Conservation (phyloP, 1,140 invertebrate species). For the Riptortus pedestris region DNA sequence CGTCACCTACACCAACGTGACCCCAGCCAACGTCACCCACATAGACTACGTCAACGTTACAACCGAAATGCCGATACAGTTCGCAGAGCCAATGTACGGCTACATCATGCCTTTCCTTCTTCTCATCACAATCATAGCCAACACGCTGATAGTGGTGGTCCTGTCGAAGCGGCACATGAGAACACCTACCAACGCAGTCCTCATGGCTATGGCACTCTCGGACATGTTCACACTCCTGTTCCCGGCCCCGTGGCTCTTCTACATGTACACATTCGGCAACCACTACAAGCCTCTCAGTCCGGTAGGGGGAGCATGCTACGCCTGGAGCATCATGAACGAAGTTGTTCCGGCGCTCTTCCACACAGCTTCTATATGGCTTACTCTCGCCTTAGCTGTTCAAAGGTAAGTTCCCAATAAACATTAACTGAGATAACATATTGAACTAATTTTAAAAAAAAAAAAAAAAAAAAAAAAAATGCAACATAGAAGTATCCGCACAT, state of each 20-base stretch:
- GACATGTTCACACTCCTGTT: conserved; percentile 86
- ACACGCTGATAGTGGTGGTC: conserved; percentile 75
- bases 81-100: conserved; percentile 56
- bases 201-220: conserved; percentile 78
- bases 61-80: conserved; percentile 52
- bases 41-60: conserved; percentile 47
- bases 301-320: conserved; percentile 55
- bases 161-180: conserved; percentile 60
- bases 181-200: conserved; percentile 55
- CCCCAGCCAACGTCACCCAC: neutral
- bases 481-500: too few relatives aligned
- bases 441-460: too few relatives aligned
- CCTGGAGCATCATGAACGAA: conserved; percentile 69
- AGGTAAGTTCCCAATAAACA: conserved; percentile 41
- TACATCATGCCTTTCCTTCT: conserved; percentile 75
- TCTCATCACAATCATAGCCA: conserved; percentile 78
- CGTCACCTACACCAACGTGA: neutral
- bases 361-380: conserved; percentile 85
- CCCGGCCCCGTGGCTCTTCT: conserved; percentile 75
- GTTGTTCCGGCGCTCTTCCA: conserved; percentile 81
- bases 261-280: conserved; percentile 83
- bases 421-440: too few relatives aligned
- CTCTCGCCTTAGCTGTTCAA: conserved; percentile 74
- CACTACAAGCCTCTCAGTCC: conserved; percentile 66
- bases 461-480: too few relatives aligned